Conservation (phyloP, 2,113 vertebrate genomes). For the Ramphastos sulfuratus region DNA sequence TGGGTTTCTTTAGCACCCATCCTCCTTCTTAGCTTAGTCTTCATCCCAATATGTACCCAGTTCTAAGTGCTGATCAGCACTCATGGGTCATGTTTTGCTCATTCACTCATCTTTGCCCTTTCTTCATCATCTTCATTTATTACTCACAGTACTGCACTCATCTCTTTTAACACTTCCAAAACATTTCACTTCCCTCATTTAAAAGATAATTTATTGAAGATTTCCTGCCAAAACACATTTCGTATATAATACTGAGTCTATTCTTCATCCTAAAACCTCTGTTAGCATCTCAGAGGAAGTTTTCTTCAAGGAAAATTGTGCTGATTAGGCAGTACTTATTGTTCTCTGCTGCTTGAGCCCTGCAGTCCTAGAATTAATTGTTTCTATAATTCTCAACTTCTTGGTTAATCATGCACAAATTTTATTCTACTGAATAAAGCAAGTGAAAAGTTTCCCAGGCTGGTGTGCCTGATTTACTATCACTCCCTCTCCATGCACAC, state of each 20-base stretch:
- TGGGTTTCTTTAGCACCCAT: background rate
- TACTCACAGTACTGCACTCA: background rate
- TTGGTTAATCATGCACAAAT: background rate
- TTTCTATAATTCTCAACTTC: background rate
- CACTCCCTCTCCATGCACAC: background rate
- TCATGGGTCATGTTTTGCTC: background rate
- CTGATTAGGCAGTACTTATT: background rate
- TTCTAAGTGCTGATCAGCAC: background rate
- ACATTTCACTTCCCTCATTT: conserved; percentile 37
- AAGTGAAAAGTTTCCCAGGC: background rate
- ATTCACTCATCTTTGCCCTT: background rate
- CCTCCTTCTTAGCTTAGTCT: background rate
- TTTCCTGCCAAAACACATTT: background rate
- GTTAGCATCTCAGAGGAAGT: background rate
- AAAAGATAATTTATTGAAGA: background rate
- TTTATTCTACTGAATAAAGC: background rate
- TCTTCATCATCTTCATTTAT: background rate
- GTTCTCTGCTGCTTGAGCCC: background rate
- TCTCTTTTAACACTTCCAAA: conserved; percentile 28
- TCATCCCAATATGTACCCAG: background rate
- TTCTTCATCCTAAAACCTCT: background rate
- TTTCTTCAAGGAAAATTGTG: background rate
- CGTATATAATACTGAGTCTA: background rate
- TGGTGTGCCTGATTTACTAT: background rate
- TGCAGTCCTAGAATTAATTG: background rate